These are phyloP conservation scores for Xiphorhynchus erythropygius DNA, from an alignment of 2,797 vertebrate genomes.

Conservation along the genomic window DNA sequence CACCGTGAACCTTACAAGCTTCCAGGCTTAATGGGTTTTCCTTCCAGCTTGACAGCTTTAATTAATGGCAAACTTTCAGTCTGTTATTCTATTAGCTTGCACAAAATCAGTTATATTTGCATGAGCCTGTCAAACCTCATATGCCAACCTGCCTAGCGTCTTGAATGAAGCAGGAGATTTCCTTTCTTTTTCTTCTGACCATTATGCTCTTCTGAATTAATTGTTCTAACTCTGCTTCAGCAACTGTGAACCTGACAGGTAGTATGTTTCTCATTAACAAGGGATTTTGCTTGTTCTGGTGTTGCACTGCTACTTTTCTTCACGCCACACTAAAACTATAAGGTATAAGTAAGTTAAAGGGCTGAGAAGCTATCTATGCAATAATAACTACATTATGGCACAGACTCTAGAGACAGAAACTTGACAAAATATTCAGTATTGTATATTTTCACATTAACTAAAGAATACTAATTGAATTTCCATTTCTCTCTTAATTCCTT, in stretches of 20 bases:
- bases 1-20: background rate
- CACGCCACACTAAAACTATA: background rate
- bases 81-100: conserved; percentile 34
- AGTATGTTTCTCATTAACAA: background rate
- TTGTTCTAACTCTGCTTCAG: background rate
- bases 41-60: conserved; percentile 34
- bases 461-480: background rate
- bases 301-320: background rate
- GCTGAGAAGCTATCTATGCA: background rate
- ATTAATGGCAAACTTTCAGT: conserved; percentile 29
- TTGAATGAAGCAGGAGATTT: background rate
- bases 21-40: conserved; percentile 29
- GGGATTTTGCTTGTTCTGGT: background rate
- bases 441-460: background rate
- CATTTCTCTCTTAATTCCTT: background rate
- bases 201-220: background rate
- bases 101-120: conserved; percentile 46
- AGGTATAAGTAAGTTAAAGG: background rate
- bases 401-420: background rate
- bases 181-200: background rate
- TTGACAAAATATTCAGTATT: background rate
- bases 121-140: conserved; percentile 27
- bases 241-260: background rate
- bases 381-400: background rate
- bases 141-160: conserved; percentile 10